Conservation (phyloP, 2,797 vertebrate genomes). For the Tapera naevia region DNA sequence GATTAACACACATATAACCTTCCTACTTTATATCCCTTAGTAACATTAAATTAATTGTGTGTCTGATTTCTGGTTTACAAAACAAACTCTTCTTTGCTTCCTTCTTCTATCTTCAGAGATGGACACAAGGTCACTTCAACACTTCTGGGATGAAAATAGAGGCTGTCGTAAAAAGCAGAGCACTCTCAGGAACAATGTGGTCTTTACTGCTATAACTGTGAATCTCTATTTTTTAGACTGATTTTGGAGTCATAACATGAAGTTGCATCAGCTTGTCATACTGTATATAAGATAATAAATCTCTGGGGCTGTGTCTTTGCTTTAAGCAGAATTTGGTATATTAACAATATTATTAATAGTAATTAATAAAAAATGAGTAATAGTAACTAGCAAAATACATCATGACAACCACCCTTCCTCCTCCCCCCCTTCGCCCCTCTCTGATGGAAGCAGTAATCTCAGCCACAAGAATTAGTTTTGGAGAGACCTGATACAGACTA, state of each 20-base stretch:
- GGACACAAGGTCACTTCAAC: not conserved
- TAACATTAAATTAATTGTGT: not conserved
- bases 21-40: not conserved
- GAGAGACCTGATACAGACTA: not conserved
- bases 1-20: not conserved
- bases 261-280: not conserved
- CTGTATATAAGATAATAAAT: not conserved
- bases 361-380: not conserved
- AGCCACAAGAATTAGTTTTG: not conserved
- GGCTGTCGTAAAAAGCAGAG: not conserved
- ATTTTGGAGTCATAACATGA: not conserved
- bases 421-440: accelerated
- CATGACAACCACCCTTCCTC: not conserved
- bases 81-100: not conserved
- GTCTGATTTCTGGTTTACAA: not conserved
- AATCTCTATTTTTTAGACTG: not conserved
- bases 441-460: not conserved
- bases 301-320: not conserved
- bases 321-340: not conserved
- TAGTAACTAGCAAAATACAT: not conserved
- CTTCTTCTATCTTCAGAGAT: not conserved
- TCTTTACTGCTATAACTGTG: not conserved
- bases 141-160: not conserved
- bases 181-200: accelerated
- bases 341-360: not conserved